These are phyloP conservation scores for Diadophis punctatus DNA, from an alignment of 2,113 vertebrate species.

Conservation along the genomic window DNA sequence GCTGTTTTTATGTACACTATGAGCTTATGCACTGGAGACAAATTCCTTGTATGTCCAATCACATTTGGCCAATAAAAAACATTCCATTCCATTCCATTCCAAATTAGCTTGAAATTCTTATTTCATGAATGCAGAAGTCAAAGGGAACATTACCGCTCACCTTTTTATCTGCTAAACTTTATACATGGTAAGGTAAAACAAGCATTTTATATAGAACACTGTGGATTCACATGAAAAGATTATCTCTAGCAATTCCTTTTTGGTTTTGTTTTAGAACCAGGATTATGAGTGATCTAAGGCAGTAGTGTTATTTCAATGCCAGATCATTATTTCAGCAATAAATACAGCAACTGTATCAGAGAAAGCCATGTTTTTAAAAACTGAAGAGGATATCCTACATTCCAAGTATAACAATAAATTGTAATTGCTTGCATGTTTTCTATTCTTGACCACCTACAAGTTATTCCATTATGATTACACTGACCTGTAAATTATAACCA, in stretches of 20 bases:
- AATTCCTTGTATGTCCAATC: neutral
- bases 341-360: neutral
- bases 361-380: slow-evolving; percentile 19
- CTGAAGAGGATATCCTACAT: neutral
- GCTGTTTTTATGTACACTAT: neutral
- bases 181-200: neutral
- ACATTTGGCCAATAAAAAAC: neutral
- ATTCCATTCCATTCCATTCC: neutral
- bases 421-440: slow-evolving; percentile 35
- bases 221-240: neutral
- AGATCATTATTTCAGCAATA: neutral
- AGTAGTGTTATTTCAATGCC: neutral
- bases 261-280: neutral
- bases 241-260: neutral
- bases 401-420: neutral
- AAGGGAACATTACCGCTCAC: neutral
- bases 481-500: slow-evolving; percentile 21
- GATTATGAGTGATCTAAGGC: neutral
- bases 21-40: neutral
- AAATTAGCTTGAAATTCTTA: neutral
- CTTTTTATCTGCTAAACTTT: neutral
- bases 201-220: neutral
- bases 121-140: neutral
- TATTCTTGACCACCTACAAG: slow-evolving; percentile 7
- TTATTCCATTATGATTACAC: slow-evolving; percentile 16